Percentiles rank a stretch among this genome's conserved stretches.
Evolutionary conservation across 2,113 vertebrate species (phyloP).

Genomic region (Ardeotis arabs): DNA sequence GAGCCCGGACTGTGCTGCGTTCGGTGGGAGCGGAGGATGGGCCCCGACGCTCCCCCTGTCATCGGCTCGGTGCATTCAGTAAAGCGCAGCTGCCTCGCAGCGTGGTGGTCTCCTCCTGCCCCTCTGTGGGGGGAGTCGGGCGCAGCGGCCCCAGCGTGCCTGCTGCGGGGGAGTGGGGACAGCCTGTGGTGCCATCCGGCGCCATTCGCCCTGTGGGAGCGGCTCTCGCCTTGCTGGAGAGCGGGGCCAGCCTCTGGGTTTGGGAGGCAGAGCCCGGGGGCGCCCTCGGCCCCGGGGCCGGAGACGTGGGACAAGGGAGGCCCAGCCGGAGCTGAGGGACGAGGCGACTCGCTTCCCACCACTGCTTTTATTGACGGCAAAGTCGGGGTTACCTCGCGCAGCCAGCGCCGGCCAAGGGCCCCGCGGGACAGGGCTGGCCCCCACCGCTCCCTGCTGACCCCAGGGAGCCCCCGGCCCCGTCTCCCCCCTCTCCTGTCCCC

Average conservation of each 20-base stretch:
- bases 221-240: background rate
- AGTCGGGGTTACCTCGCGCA: accelerated
- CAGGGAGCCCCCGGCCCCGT: accelerated
- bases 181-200: accelerated
- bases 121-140: accelerated
- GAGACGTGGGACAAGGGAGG: accelerated
- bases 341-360: accelerated
- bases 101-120: background rate
- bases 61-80: background rate
- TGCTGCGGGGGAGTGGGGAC: accelerated
- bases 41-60: background rate
- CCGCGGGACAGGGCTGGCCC: accelerated
- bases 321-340: accelerated
- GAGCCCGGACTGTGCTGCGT: background rate
- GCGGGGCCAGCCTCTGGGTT: no score
- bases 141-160: accelerated
- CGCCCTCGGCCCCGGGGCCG: no score
- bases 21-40: background rate
- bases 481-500: background rate
- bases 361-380: background rate
- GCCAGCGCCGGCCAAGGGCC: no score
- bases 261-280: no score
- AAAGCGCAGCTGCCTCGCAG: background rate
- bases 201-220: accelerated
- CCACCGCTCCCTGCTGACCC: background rate